Percentiles rank a stretch among this genome's conserved stretches.
Conservation (phyloP, 2,113 vertebrate genomes). For the Mobula hypostoma region DNA sequence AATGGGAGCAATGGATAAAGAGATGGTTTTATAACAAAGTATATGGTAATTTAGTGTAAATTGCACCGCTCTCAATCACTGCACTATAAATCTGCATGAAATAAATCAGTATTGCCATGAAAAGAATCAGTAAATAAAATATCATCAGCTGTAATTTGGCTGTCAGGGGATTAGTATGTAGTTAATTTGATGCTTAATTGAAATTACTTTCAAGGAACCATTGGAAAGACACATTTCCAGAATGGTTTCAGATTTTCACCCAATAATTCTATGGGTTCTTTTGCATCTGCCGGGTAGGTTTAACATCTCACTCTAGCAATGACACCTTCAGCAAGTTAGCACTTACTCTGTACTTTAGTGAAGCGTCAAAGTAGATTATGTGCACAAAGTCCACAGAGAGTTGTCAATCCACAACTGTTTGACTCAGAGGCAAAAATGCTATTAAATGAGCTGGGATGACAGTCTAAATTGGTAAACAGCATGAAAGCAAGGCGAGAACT, state of each 20-base stretch:
- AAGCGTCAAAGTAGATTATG: background rate
- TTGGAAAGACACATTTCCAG: background rate
- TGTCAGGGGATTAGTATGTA: background rate
- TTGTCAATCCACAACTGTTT: background rate
- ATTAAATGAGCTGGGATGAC: too few relatives aligned
- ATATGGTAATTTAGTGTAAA: background rate
- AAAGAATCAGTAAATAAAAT: background rate
- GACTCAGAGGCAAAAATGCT: background rate
- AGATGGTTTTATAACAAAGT: background rate
- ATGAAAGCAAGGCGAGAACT: background rate
- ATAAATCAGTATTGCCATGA: background rate
- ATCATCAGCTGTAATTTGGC: background rate
- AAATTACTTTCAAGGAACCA: background rate
- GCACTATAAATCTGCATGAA: background rate
- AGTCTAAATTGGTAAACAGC: background rate
- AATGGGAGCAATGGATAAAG: background rate
- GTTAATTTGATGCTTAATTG: background rate
- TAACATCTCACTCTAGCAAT: background rate
- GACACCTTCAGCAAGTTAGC: background rate
- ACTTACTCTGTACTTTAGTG: background rate
- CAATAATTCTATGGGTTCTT: background rate
- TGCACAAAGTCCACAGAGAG: too few relatives aligned
- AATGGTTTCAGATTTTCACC: background rate
- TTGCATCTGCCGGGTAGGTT: background rate
- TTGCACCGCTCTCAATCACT: background rate